Evolutionary conservation across 2,888 invertebrate species (phyloP).

Genomic region (Latrodectus hesperus): DNA sequence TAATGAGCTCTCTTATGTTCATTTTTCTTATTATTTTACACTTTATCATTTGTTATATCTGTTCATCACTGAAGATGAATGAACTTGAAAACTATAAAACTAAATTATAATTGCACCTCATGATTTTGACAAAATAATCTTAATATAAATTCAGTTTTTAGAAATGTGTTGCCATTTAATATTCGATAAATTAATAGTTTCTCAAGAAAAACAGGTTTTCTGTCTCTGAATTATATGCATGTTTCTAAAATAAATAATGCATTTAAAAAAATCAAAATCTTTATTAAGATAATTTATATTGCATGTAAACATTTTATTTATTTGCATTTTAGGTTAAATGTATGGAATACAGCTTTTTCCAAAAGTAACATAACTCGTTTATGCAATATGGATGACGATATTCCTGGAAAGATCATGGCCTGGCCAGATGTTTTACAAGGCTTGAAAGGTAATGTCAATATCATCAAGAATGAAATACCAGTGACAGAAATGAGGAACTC

Average conservation of each 20-base stretch:
- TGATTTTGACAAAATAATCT: too few species aligned
- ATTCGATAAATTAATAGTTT: too few species aligned
- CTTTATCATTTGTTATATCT: too few species aligned
- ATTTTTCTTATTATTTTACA: too few species aligned
- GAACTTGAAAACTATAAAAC: too few species aligned
- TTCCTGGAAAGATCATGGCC: slow-evolving; percentile 51
- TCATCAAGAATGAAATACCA: slow-evolving; percentile 39
- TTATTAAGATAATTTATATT: background rate
- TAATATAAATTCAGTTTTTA: too few species aligned
- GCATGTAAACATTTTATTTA: background rate
- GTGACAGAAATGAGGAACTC: background rate
- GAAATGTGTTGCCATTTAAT: too few species aligned
- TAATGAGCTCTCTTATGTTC: too few species aligned
- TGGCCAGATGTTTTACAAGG: slow-evolving; percentile 62
- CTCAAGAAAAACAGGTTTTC: too few species aligned
- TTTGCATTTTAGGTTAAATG: slow-evolving; percentile 51
- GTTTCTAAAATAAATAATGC: background rate
- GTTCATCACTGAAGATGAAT: too few species aligned
- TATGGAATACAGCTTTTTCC: slow-evolving; percentile 58
- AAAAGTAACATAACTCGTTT: slow-evolving; percentile 41
- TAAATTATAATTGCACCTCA: too few species aligned
- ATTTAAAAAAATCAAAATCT: background rate
- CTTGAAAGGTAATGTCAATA: slow-evolving; percentile 39
- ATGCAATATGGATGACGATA: slow-evolving; percentile 57
- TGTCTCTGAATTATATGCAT: too few species aligned